Evolutionary conservation across 2,797 vertebrate genomes (phyloP), one percentile per base, ranked within the genome.

Genomic region (Sebastes vulpes): DNA sequence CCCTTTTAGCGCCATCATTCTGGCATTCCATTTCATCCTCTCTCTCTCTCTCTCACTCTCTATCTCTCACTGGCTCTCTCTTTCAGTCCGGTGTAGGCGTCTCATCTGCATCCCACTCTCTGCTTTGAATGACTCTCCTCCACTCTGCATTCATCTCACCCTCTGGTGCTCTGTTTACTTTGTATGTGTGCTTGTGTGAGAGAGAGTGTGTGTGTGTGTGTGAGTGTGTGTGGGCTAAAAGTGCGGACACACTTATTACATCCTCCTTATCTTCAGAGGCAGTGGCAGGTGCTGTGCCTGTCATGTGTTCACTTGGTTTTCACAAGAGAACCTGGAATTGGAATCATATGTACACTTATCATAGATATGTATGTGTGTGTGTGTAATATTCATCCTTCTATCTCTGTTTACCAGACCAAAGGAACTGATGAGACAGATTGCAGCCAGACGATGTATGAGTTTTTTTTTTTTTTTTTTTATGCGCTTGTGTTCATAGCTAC

Each of bases 21-120:
- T 81, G 65, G 53, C 63, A 72, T 85, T 72, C 53, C 61, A 83
- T 87, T 84, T 79, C 25, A 77, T 84, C 72, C 77, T 76, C 56
- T 53, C 5, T 79, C 48, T 77, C 31, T 79, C 64, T 79, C 29
- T 76, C 54, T 70, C n/a, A 32, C 77, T 74, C 56, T 59, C 4
- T 73, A 32, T 75, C 59, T 72, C 38, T 79, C 46, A 70, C 2
- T 25, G 75, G 72, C 72, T 72, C 81, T 75, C 48, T 87, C 80
- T 83, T 63, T 88, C 80, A 80, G 77, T 76, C 84, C 82, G 46
- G 76, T 88, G 92, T 91, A 78, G 91, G 92, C 81, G 76, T 86
- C 89, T 92, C 91, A 93, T 95, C 91, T 94, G 85, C 92, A 93
- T 90, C 88, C 83, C 83, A 87, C 91, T 87, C 85, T 81, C 82